phyloP scores from a whole-genome alignment of 2,888 invertebrate genomes.

The Hylaea fasciaria region DNA sequence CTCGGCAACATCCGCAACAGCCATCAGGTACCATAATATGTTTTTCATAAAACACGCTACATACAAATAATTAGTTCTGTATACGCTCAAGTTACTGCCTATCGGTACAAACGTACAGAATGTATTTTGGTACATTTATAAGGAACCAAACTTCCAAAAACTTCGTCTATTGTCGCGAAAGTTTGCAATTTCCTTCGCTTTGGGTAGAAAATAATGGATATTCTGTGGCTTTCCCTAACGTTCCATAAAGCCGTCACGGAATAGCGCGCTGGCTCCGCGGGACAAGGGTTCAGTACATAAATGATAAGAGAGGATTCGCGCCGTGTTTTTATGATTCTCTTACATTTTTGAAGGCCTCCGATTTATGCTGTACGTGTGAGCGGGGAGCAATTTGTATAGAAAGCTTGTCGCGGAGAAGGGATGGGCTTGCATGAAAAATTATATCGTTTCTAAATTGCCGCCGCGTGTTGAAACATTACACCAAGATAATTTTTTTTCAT shows the following conservation, averaged over 20 bases:
- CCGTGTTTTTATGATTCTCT: slow-evolving; percentile 26
- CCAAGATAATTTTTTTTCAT: no score
- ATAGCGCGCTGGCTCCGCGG: background rate
- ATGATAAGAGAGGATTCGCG: slow-evolving; percentile 34
- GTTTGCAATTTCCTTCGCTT: slow-evolving; percentile 35
- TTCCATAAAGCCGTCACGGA: slow-evolving; percentile 33
- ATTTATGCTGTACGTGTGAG: slow-evolving; percentile 24
- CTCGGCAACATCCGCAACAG: no score
- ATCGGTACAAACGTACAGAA: no score
- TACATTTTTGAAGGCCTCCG: slow-evolving; percentile 24
- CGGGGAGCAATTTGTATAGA: slow-evolving; percentile 19
- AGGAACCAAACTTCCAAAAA: slow-evolving; percentile 12
- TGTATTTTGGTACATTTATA: background rate
- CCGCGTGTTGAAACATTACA: no score
- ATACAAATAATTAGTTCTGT: no score
- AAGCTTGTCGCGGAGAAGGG: slow-evolving; percentile 6
- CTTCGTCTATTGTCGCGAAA: slow-evolving; percentile 33
- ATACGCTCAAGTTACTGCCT: no score
- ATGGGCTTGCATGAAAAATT: slow-evolving; percentile 15
- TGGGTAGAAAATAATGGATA: background rate
- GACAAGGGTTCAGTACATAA: slow-evolving; percentile 28
- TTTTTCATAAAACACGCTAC: no score
- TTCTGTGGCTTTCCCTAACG: slow-evolving; percentile 15
- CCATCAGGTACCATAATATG: no score
- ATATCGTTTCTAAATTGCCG: slow-evolving; percentile 8